Conservation (phyloP, 2,797 vertebrate genomes). For the Alectoris magna region DNA sequence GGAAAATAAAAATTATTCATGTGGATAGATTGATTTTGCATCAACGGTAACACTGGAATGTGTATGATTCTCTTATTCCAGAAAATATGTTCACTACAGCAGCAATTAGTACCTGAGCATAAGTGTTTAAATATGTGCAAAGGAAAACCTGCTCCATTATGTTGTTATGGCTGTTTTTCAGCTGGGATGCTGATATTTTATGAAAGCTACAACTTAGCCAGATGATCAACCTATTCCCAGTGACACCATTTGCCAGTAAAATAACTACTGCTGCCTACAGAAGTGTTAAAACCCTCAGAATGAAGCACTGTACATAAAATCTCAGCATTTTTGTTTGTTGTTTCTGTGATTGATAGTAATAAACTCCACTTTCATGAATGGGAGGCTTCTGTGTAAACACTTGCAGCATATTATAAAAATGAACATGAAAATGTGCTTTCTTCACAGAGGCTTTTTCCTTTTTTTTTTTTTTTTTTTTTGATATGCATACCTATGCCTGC, state of each 20-base stretch:
- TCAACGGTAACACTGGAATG: background rate
- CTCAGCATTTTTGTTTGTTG: slow-evolving; percentile 55
- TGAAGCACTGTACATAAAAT: slow-evolving; percentile 65
- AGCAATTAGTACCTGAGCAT: background rate
- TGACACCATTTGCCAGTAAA: slow-evolving; percentile 55
- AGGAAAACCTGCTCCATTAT: background rate
- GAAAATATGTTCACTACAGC: background rate
- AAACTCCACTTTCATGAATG: slow-evolving; percentile 44
- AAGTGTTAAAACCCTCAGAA: slow-evolving; percentile 51
- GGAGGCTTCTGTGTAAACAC: slow-evolving; percentile 61
- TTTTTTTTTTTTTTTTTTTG: slow-evolving; percentile 48
- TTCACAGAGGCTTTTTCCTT: slow-evolving; percentile 17
- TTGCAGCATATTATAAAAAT: slow-evolving; percentile 52
- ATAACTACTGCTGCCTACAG: slow-evolving; percentile 45
- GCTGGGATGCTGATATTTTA: slow-evolving; percentile 51
- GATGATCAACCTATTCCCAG: slow-evolving; percentile 58
- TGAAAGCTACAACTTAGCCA: slow-evolving; percentile 33
- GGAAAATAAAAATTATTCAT: background rate
- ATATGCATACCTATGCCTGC: slow-evolving; percentile 50
- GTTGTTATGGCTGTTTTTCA: slow-evolving; percentile 44
- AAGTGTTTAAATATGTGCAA: background rate
- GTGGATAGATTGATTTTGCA: background rate
- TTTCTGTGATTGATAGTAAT: slow-evolving; percentile 61
- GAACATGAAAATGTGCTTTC: slow-evolving; percentile 24
- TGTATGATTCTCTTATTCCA: background rate